Percentiles rank a stretch among this genome's conserved stretches.
phyloP scores from a whole-genome alignment of 2,797 vertebrate genomes.

The Cryptoprocta ferox region DNA sequence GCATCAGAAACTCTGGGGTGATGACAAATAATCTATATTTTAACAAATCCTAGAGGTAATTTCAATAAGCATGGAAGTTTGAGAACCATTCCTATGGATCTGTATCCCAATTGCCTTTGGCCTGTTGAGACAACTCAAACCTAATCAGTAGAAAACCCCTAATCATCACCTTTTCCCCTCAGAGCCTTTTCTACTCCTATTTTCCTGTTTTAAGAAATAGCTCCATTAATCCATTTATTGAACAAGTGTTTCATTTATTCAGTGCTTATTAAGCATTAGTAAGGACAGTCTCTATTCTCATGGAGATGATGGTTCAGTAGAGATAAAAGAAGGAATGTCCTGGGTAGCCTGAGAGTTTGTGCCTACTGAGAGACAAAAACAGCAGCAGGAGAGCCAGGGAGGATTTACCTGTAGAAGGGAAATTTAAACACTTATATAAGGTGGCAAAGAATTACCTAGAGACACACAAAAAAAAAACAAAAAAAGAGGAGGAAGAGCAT shows the following conservation, averaged over 20 bases:
- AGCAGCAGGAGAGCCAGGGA: fast-evolving
- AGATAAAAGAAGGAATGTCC: background rate
- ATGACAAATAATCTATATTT: background rate
- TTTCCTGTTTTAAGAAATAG: background rate
- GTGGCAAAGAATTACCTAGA: background rate
- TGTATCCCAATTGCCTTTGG: background rate
- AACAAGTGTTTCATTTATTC: background rate
- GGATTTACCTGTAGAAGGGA: background rate
- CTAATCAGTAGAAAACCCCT: background rate
- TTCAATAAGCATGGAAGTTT: background rate
- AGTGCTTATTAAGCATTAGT: background rate
- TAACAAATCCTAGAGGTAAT: background rate
- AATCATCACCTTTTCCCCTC: background rate
- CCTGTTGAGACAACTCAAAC: background rate
- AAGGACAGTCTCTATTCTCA: background rate
- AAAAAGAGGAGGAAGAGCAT: background rate
- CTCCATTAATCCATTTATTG: background rate
- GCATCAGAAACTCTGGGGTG: background rate
- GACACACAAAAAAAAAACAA: background rate
- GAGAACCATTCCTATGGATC: background rate
- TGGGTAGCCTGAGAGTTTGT: background rate
- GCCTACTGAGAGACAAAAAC: background rate
- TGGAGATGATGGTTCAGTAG: background rate
- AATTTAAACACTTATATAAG: background rate
- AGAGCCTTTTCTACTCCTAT: background rate